phyloP scores from a whole-genome alignment of 2,113 vertebrate species.

The Alces alces region DNA sequence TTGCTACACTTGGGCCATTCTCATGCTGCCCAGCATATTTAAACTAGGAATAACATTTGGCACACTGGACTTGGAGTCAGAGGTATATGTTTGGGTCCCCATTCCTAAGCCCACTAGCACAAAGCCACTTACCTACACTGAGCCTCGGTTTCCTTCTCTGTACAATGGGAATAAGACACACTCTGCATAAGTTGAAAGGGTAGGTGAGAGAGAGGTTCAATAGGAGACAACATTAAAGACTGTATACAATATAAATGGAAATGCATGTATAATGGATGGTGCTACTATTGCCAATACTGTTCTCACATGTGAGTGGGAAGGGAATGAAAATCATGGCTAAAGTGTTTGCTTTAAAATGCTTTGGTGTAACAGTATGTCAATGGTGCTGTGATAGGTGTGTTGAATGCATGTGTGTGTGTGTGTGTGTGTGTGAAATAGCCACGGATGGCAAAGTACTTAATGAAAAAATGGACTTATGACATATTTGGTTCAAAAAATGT shows the following conservation, averaged over 20 bases:
- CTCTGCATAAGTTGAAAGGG: not conserved
- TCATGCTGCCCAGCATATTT: not conserved
- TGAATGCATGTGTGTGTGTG: not conserved
- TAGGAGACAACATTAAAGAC: not conserved
- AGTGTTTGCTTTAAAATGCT: slow-evolving; percentile 25
- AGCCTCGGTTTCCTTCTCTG: not conserved
- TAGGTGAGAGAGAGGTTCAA: not conserved
- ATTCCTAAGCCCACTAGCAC: not conserved
- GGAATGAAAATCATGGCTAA: not conserved
- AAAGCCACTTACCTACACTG: slow-evolving; percentile 6
- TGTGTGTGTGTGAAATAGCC: not conserved
- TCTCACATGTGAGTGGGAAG: not conserved
- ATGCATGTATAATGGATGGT: not conserved
- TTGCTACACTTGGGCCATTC: not conserved
- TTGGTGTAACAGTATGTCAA: not conserved
- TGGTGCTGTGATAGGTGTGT: not conserved
- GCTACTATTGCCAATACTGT: not conserved
- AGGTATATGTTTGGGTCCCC: not conserved
- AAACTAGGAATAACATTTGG: slow-evolving; percentile 15
- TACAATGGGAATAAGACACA: not conserved
- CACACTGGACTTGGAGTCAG: not conserved
- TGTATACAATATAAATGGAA: not conserved
- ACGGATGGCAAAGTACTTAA: not conserved
- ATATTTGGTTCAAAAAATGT: slow-evolving; percentile 16
- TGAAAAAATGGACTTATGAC: not conserved